Percentiles rank a stretch among this genome's conserved stretches.
These are phyloP conservation scores for Tychaedon coryphoeus DNA, from an alignment of 2,113 vertebrate genomes.

Conservation along the genomic window DNA sequence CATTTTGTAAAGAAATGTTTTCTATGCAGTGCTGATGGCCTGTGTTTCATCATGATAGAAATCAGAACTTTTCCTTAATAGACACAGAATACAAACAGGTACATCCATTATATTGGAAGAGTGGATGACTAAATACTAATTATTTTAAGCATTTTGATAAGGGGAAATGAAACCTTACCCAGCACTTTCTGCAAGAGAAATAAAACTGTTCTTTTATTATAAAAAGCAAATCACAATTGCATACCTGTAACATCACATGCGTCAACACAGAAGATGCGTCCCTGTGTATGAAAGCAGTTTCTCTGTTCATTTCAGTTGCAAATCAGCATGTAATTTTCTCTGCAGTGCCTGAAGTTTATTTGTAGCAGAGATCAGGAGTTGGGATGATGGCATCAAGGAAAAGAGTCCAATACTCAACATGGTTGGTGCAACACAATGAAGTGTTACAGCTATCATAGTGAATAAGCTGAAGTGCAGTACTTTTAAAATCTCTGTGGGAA, in stretches of 20 bases:
- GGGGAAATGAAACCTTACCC: background rate
- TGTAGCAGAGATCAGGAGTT: background rate
- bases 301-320: background rate
- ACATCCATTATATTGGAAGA: background rate
- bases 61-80: background rate
- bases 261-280: background rate
- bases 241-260: background rate
- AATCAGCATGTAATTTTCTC: background rate
- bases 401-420: background rate
- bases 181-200: background rate
- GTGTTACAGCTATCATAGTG: background rate
- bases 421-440: background rate
- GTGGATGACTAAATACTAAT: background rate
- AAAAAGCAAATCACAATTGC: background rate
- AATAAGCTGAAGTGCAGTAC: background rate
- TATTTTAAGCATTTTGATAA: background rate
- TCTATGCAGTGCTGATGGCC: background rate
- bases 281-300: background rate
- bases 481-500: background rate
- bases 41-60: background rate
- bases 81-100: background rate
- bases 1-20: background rate
- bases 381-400: background rate
- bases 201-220: background rate
- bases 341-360: background rate